phyloP scores from a whole-genome alignment of 2,113 vertebrate genomes.

The Heteronetta atricapilla region DNA sequence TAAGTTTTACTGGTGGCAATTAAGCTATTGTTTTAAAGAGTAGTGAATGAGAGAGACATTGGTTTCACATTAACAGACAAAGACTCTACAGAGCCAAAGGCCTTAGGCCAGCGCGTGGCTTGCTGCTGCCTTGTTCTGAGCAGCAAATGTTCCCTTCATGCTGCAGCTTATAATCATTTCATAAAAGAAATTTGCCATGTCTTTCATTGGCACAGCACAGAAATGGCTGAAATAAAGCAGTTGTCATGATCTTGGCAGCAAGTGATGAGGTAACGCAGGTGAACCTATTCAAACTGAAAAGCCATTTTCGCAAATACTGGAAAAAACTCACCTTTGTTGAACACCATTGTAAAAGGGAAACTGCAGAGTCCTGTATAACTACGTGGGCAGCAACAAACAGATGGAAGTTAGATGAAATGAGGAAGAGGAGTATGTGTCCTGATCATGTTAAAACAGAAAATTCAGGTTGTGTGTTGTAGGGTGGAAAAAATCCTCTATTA shows the following conservation, averaged over 20 bases:
- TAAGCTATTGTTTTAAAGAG: conserved; percentile 28
- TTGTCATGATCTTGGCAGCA: neutral
- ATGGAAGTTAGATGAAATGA: neutral
- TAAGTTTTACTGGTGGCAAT: neutral
- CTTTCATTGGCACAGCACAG: fast-evolving
- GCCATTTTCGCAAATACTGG: neutral
- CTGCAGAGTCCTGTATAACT: neutral
- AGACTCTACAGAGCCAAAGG: neutral
- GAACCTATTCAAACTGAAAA: neutral
- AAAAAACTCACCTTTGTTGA: neutral
- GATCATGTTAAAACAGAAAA: neutral
- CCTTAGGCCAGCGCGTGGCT: neutral
- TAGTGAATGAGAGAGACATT: neutral
- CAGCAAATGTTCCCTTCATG: neutral
- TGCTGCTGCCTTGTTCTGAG: neutral
- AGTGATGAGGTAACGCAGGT: neutral
- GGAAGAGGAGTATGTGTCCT: neutral
- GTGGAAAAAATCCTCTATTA: neutral
- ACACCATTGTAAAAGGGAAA: neutral
- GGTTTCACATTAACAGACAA: neutral
- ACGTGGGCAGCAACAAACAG: neutral
- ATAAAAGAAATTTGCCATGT: neutral
- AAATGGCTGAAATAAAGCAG: neutral
- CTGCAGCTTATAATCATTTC: neutral
- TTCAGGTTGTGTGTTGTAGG: neutral